These are phyloP conservation scores for Clangula hyemalis DNA, from an alignment of 2,797 vertebrate species.

Conservation along the genomic window DNA sequence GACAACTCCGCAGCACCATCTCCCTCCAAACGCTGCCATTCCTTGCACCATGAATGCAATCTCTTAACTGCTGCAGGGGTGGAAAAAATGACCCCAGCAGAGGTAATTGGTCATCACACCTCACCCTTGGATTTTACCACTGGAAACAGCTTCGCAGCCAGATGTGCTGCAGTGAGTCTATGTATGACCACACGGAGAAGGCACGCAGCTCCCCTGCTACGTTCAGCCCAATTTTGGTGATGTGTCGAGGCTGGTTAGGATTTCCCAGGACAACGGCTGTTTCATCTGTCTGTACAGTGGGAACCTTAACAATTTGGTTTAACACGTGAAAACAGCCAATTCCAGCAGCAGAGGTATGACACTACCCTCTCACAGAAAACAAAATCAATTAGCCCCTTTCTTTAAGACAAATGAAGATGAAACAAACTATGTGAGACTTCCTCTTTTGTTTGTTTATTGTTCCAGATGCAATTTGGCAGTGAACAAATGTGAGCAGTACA, in stretches of 20 bases:
- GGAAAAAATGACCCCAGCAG: neutral
- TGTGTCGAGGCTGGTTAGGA: neutral
- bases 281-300: neutral
- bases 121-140: neutral
- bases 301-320: neutral
- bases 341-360: neutral
- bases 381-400: neutral
- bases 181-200: fast-evolving
- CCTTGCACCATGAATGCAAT: neutral
- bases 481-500: neutral
- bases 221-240: neutral
- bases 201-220: fast-evolving
- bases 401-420: neutral
- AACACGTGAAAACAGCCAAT: fast-evolving
- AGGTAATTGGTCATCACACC: neutral
- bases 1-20: fast-evolving
- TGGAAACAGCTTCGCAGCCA: neutral
- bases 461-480: neutral
- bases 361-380: neutral
- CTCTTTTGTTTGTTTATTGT: neutral
- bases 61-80: fast-evolving
- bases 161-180: fast-evolving
- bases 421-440: neutral
- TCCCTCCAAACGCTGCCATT: fast-evolving
- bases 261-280: neutral